These are phyloP conservation scores for Apostichopus parvimensis DNA, from an alignment of 35 echinoderm and acorn worm genomes.

Conservation along the genomic window DNA sequence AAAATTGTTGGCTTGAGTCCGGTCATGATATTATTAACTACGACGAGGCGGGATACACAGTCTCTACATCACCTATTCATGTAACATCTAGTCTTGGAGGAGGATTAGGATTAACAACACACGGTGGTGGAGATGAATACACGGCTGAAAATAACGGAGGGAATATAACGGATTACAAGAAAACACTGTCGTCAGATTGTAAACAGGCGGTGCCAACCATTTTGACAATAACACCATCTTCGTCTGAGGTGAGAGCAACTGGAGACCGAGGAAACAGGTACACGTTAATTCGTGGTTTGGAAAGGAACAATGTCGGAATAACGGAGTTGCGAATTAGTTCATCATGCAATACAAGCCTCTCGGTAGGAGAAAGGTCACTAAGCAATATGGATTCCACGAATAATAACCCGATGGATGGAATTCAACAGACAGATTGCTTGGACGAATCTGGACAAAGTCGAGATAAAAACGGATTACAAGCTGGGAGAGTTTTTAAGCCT, in stretches of 20 bases:
- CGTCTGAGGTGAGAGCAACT: not conserved
- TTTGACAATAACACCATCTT: constrained; percentile 52
- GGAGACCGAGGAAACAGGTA: not conserved
- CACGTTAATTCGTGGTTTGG: not conserved
- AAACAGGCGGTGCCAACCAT: constrained; percentile 11
- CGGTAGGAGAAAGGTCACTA: constrained; percentile 27
- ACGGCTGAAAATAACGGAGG: constrained; percentile 16
- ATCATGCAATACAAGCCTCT: constrained; percentile 27
- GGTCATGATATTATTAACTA: constrained; percentile 3
- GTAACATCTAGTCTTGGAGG: not conserved
- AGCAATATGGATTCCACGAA: constrained; percentile 35
- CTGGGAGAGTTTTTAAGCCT: constrained; percentile 40
- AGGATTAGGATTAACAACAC: constrained; percentile 6
- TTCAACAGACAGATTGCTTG: constrained; percentile 10
- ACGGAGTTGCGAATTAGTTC: constrained; percentile 31
- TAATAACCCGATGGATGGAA: constrained; percentile 45
- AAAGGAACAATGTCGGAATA: constrained; percentile 43
- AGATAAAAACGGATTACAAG: constrained; percentile 50
- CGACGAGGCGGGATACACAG: constrained; percentile 10
- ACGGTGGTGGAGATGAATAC: constrained; percentile 20
- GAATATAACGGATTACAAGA: constrained; percentile 44
- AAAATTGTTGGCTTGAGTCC: constrained; percentile 22
- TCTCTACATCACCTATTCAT: constrained; percentile 31
- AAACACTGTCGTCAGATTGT: not conserved
- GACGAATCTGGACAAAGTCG: constrained; percentile 37